Percentiles rank a stretch among this genome's conserved stretches.
These are phyloP conservation scores for Puffinus mauretanicus DNA, from an alignment of 2,113 vertebrate species.

Conservation along the genomic window DNA sequence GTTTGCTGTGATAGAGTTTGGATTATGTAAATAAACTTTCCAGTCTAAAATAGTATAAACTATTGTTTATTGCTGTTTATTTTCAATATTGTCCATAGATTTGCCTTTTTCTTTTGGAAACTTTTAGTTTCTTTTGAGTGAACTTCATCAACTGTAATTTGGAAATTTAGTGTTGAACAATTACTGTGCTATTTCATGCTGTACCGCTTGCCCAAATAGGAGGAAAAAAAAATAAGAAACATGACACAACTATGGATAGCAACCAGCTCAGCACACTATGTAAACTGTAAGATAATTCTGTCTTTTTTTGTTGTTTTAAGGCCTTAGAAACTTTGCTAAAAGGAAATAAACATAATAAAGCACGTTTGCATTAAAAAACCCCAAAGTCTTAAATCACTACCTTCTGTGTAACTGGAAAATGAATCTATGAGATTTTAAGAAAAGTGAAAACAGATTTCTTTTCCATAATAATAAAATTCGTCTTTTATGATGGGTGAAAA, in stretches of 20 bases:
- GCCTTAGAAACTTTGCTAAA: neutral
- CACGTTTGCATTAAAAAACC: neutral
- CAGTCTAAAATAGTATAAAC: neutral
- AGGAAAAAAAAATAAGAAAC: neutral
- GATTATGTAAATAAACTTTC: neutral
- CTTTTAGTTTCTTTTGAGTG: neutral
- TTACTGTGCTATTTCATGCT: neutral
- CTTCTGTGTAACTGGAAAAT: neutral
- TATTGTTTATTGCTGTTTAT: conserved; percentile 5
- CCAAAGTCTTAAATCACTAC: neutral
- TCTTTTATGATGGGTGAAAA: neutral
- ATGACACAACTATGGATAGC: neutral
- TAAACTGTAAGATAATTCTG: neutral
- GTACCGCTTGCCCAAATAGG: neutral
- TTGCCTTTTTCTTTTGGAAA: neutral
- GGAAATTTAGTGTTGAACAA: neutral
- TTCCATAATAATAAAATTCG: neutral
- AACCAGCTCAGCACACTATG: neutral
- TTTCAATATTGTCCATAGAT: neutral
- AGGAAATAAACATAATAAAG: neutral
- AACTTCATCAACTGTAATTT: neutral
- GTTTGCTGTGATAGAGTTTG: neutral
- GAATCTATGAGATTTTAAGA: neutral
- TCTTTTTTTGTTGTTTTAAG: neutral
- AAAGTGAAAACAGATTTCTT: neutral